Conservation (phyloP, 2,888 invertebrate species). For the Caenorhabditis sp. region DNA sequence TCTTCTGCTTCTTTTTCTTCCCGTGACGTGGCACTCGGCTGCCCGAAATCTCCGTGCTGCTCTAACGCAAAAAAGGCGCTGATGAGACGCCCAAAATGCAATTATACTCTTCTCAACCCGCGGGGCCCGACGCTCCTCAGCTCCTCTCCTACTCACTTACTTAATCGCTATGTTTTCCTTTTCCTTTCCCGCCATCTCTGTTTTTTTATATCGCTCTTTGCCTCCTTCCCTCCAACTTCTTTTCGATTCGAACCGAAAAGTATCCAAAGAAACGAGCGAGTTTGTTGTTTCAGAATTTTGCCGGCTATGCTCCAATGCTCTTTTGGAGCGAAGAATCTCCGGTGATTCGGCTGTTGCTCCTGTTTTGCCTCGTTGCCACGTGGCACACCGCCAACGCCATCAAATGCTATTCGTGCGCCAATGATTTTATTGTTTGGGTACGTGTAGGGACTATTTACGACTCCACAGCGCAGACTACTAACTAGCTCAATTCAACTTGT, state of each 20-base stretch:
- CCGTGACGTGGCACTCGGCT: background rate
- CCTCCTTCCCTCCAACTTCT: background rate
- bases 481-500: background rate
- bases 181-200: constrained; percentile 2
- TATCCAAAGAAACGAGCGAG: constrained; percentile 56
- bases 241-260: constrained; percentile 5
- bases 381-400: constrained; percentile 52
- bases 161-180: constrained; percentile 37
- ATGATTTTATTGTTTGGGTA: constrained; percentile 77
- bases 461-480: background rate
- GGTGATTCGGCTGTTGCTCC: constrained; percentile 34
- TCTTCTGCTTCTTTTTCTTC: background rate
- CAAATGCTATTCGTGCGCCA: constrained; percentile 75
- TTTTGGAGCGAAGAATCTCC: constrained; percentile 42
- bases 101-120: constrained; percentile 41
- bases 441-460: constrained; percentile 43
- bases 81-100: constrained; percentile 48
- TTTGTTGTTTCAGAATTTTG: constrained; percentile 21
- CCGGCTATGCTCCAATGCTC: constrained; percentile 58
- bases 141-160: constrained; percentile 11
- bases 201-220: constrained; percentile 3
- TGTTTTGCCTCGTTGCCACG: constrained; percentile 12
- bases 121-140: background rate
- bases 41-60: background rate
- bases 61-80: constrained; percentile 11